Conservation (phyloP, 2,113 vertebrate species). For the Plecotus auritus region DNA sequence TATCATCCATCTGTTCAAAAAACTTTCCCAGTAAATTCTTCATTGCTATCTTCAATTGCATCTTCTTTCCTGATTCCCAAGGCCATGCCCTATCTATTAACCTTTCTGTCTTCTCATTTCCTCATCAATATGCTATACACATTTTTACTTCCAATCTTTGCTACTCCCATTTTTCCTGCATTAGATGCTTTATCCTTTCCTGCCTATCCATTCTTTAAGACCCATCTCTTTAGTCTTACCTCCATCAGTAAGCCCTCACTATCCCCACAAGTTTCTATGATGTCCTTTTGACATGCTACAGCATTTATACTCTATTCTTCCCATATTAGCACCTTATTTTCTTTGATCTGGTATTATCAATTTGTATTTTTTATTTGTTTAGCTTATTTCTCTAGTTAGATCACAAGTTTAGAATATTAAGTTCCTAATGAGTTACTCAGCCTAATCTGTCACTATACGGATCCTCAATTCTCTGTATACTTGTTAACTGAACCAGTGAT, state of each 20-base stretch:
- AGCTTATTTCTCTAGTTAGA: background rate
- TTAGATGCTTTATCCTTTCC: background rate
- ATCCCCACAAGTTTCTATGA: background rate
- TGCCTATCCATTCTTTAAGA: background rate
- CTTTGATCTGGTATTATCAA: background rate
- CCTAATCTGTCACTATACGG: background rate
- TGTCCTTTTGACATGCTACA: background rate
- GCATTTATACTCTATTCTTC: background rate
- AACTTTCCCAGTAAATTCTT: background rate
- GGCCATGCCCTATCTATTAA: background rate
- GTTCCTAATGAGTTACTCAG: background rate
- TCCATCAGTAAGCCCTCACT: background rate
- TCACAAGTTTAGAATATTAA: background rate
- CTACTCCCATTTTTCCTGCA: background rate
- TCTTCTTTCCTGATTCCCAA: constrained; percentile 3
- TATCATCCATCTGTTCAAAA: background rate
- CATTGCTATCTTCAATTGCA: background rate
- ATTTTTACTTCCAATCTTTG: background rate
- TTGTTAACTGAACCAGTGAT: background rate
- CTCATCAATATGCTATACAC: background rate
- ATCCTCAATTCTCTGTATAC: background rate
- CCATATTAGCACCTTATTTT: background rate
- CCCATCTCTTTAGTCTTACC: background rate
- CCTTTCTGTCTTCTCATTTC: background rate
- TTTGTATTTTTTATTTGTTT: background rate